Conservation (phyloP, 2,113 vertebrate genomes). For the Arothron firmamentum region DNA sequence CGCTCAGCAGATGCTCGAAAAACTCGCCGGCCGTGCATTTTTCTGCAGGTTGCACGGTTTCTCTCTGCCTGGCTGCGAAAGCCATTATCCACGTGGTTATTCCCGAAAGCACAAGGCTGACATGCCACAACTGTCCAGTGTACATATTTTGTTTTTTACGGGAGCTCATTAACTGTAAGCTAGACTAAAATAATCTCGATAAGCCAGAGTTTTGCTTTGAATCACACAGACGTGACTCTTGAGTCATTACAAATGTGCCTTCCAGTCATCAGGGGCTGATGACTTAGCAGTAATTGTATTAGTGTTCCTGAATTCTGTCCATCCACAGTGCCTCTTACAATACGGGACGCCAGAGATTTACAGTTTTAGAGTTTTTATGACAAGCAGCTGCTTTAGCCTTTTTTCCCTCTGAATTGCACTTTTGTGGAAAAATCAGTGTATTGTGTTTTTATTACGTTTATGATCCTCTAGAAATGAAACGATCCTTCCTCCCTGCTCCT, state of each 20-base stretch:
- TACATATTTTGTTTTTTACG: conserved; percentile 37
- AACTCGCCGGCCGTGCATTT: neutral
- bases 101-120: conserved; percentile 11
- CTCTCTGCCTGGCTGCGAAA: conserved; percentile 32
- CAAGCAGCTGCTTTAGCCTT: conserved; percentile 67
- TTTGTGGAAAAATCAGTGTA: conserved; percentile 68
- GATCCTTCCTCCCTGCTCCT: conserved; percentile 49
- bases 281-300: conserved; percentile 16
- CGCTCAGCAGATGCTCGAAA: conserved; percentile 29
- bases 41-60: too few relatives aligned
- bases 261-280: neutral
- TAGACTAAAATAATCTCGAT: conserved; percentile 30
- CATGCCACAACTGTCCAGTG: conserved; percentile 21
- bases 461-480: conserved; percentile 54
- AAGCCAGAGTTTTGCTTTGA: conserved; percentile 8
- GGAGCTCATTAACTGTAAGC: conserved; percentile 32
- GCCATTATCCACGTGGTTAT: conserved; percentile 8
- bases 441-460: conserved; percentile 63
- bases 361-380: conserved; percentile 63
- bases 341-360: conserved; percentile 41
- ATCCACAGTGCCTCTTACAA: conserved; percentile 39
- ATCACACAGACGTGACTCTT: conserved; percentile 3
- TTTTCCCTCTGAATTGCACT: conserved; percentile 59
- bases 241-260: conserved; percentile 20
- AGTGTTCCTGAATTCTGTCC: conserved; percentile 27